These are phyloP conservation scores for Yoshiicerus persimilis DNA, from an alignment of 1,140 invertebrate species.

Conservation along the genomic window DNA sequence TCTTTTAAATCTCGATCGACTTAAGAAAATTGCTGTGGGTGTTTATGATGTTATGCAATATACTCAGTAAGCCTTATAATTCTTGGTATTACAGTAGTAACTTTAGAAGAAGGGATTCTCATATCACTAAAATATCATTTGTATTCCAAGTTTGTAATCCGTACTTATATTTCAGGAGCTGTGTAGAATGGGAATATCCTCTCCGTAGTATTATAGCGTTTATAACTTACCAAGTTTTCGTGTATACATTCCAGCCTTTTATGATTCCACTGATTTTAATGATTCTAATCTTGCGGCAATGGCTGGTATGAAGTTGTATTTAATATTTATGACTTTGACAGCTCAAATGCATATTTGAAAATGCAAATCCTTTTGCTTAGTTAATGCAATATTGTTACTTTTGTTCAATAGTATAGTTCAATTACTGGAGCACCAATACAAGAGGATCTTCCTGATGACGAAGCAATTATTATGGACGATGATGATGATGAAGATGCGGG, in stretches of 20 bases:
- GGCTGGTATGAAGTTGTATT: slow-evolving; percentile 59
- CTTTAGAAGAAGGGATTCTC: neutral
- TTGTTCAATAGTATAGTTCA: slow-evolving; percentile 42
- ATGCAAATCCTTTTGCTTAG: neutral
- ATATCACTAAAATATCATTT: neutral
- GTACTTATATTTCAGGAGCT: slow-evolving; percentile 67
- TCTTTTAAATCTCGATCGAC: slow-evolving; percentile 86
- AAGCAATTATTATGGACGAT: slow-evolving; percentile 43
- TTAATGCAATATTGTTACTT: neutral
- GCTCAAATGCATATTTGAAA: neutral
- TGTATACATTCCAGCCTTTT: slow-evolving; percentile 84
- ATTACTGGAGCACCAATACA: slow-evolving; percentile 54
- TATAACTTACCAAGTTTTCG: slow-evolving; percentile 74
- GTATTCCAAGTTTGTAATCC: neutral
- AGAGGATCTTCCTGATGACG: slow-evolving; percentile 67
- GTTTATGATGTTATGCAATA: slow-evolving; percentile 88
- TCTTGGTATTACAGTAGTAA: neutral
- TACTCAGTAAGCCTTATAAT: slow-evolving; percentile 72
- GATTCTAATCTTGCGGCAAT: slow-evolving; percentile 75
- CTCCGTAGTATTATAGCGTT: slow-evolving; percentile 84
- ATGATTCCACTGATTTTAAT: slow-evolving; percentile 78
- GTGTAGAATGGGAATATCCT: slow-evolving; percentile 95
- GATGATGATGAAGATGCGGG: slow-evolving; percentile 52
- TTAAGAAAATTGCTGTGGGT: slow-evolving; percentile 85
- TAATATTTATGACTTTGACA: neutral